These are phyloP conservation scores for Pseudomyrmex gracilis DNA, from an alignment of 1,140 invertebrate genomes.

Conservation along the genomic window DNA sequence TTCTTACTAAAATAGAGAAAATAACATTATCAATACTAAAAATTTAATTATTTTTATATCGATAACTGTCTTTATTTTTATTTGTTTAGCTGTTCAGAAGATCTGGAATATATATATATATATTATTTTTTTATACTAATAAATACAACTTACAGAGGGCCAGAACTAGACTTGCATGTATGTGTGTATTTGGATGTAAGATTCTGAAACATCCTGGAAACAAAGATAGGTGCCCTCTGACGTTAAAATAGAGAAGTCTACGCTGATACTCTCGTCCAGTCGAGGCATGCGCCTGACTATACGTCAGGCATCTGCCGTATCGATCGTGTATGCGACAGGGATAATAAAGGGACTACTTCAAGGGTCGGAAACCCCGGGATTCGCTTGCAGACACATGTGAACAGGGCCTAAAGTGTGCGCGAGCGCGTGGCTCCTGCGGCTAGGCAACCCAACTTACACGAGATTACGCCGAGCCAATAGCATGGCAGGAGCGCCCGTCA, in stretches of 20 bases:
- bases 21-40: too few species aligned
- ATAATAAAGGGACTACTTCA: conserved; percentile 58
- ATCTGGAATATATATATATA: too few species aligned
- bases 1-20: too few species aligned
- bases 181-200: background rate
- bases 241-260: conserved; percentile 65
- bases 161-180: too few species aligned
- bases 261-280: background rate
- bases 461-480: conserved; percentile 83
- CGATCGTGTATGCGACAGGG: conserved; percentile 77
- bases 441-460: conserved; percentile 83
- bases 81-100: too few species aligned
- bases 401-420: conserved; percentile 54
- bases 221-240: conserved; percentile 76
- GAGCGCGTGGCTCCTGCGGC: conserved; percentile 79
- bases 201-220: conserved; percentile 66
- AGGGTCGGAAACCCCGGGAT: conserved; percentile 52
- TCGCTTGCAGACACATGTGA: conserved; percentile 27
- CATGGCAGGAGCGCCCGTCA: conserved; percentile 81
- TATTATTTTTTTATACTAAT: too few species aligned
- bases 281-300: conserved; percentile 79
- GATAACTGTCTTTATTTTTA: too few species aligned
- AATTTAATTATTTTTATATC: too few species aligned
- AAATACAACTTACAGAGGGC: too few species aligned
- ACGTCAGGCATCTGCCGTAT: conserved; percentile 83